Evolutionary conservation across 2,888 invertebrate genomes (phyloP), one percentile per base, ranked within the genome.

Genomic region (Galerucella calmariensis): DNA sequence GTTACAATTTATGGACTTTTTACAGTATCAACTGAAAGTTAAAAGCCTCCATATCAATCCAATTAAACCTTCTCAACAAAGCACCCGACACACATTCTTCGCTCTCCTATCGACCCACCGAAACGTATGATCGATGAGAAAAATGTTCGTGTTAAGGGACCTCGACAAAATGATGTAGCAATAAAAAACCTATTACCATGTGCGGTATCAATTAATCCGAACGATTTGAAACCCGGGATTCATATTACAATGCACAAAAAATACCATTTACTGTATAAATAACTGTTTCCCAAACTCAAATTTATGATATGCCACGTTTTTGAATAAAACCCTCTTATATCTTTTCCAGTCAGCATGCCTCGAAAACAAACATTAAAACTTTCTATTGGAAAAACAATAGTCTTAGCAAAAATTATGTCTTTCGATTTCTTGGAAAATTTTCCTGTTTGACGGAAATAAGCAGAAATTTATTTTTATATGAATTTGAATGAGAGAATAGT

Each of bases 381-480:
- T 20, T 20, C 9, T 58, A 56, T 58, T 58, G 62, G 35, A 35
- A 62, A 62, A 62, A 62, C 62, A 62, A 62, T 62, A 62, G 41
- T 62, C 27, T 35, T 14, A 9, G 62, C 27, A 61, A 12, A 35
- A 62, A 62, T 62, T 27, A 62, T 35, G 8, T 20, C 8, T 24
- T 48, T 24, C 9, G 20, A 24, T 35, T 41, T n/a, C 41, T 62
- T 35, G 62, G 27, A 62, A n/a, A 27, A 27, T 35, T 14, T 62
- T 35, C 20, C 58, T 59, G 58, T 59, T 59, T 11, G 58, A 6
- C 8, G 12, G 35, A 35, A 35, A 12, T 14, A 14, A 35, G 27
- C 41, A 4, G 35, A 8, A 9, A 62, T 62, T 62, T 62, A 24
- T 35, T 41, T 41, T 41, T 5, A 61, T 10, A 61, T 61, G 61